phyloP scores from a whole-genome alignment of 2,797 vertebrate genomes.

The Chromis chromis region DNA sequence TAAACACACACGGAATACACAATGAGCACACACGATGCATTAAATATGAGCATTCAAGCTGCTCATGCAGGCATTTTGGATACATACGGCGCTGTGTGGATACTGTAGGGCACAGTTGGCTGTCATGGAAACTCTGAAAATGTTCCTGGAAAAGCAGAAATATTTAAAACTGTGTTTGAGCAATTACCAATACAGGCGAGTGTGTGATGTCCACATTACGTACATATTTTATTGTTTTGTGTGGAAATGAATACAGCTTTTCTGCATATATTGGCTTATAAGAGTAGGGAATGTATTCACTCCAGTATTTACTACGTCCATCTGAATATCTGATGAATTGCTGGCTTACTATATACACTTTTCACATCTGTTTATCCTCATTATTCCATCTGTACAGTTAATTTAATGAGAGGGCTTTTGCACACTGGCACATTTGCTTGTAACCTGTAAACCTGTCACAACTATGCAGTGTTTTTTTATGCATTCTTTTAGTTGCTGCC shows the following conservation, averaged over 20 bases:
- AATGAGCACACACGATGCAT: conserved; percentile 27
- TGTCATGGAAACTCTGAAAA: background rate
- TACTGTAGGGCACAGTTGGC: background rate
- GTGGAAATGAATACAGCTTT: background rate
- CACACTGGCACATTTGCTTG: conserved; percentile 25
- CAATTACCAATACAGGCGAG: background rate
- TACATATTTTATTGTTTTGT: background rate
- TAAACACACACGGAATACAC: conserved; percentile 15
- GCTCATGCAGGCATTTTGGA: background rate
- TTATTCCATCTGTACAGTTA: conserved; percentile 34
- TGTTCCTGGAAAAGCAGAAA: background rate
- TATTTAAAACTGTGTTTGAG: background rate
- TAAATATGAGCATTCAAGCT: conserved; percentile 35
- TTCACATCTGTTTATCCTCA: conserved; percentile 38
- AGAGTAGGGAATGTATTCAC: conserved; percentile 9
- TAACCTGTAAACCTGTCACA: conserved; percentile 42
- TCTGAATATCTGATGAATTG: conserved; percentile 12
- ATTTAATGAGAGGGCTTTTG: conserved; percentile 27
- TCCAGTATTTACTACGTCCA: background rate
- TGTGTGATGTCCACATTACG: background rate
- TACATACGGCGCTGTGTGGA: background rate
- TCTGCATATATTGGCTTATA: background rate
- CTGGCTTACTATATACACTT: conserved; percentile 16
- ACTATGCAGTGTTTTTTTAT: background rate
- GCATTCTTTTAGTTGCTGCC: background rate